Evolutionary conservation across 2,113 vertebrate genomes (phyloP).

Genomic region (Muntiacus reevesi): DNA sequence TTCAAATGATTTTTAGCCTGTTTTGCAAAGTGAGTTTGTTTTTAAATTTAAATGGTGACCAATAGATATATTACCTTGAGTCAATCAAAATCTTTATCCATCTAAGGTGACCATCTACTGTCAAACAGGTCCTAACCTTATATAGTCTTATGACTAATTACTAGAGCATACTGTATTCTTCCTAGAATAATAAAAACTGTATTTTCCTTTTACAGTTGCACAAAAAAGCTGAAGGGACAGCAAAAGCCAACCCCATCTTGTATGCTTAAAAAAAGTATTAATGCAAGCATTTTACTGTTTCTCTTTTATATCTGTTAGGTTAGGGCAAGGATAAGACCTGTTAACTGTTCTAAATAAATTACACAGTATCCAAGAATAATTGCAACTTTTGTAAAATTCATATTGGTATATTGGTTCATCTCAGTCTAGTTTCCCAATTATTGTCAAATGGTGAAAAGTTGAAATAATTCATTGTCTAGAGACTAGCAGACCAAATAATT

Average conservation of each 20-base stretch:
- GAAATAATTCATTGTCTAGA: conserved; percentile 26
- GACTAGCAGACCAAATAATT: conserved; percentile 25
- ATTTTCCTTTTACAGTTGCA: neutral
- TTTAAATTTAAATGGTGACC: neutral
- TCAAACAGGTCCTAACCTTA: neutral
- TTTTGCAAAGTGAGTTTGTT: neutral
- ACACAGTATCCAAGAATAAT: conserved; percentile 7
- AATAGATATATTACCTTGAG: neutral
- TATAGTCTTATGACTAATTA: neutral
- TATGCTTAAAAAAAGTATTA: neutral
- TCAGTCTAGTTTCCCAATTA: neutral
- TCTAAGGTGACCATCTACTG: neutral
- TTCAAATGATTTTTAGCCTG: conserved; percentile 28
- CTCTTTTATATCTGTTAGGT: neutral
- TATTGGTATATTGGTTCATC: conserved; percentile 22
- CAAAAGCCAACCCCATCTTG: neutral
- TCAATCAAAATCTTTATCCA: neutral
- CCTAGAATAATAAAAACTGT: neutral
- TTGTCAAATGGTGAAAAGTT: conserved; percentile 34
- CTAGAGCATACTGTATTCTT: neutral
- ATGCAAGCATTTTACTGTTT: neutral
- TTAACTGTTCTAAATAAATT: conserved; percentile 46
- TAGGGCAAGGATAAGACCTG: conserved; percentile 20
- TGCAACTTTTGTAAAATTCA: conserved; percentile 45
- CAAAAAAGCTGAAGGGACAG: neutral